phyloP scores from a whole-genome alignment of 2,113 vertebrate species.

The Neoarius graeffei region DNA sequence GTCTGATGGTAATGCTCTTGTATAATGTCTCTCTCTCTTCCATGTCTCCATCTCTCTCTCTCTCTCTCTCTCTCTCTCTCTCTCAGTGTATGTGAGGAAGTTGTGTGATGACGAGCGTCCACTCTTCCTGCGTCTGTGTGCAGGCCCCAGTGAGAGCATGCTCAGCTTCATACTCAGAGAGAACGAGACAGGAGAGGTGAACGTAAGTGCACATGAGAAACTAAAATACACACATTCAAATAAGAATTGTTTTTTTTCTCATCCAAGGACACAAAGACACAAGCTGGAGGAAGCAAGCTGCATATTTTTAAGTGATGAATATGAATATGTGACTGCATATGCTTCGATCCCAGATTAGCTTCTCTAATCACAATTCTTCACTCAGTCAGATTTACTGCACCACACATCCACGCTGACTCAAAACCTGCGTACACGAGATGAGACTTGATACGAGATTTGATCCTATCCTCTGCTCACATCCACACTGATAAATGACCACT shows the following conservation, averaged over 20 bases:
- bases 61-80: neutral
- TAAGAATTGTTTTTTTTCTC: neutral
- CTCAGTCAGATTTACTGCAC: too few relatives aligned
- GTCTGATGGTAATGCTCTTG: neutral
- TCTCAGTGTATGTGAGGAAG: slow-evolving; percentile 84
- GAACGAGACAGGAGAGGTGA: slow-evolving; percentile 92
- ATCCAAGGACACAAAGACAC: neutral
- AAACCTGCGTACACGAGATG: too few relatives aligned
- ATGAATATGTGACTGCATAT: too few relatives aligned
- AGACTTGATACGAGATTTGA: too few relatives aligned
- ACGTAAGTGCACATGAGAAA: slow-evolving; percentile 76
- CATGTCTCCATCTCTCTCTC: neutral
- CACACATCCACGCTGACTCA: too few relatives aligned
- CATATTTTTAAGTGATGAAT: too few relatives aligned
- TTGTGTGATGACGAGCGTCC: slow-evolving; percentile 83
- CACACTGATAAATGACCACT: neutral
- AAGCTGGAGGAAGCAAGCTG: neutral
- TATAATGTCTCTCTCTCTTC: neutral
- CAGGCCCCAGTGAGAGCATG: slow-evolving; percentile 86
- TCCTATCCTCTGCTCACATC: too few relatives aligned
- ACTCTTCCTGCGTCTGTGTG: slow-evolving; percentile 83
- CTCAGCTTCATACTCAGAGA: slow-evolving; percentile 91
- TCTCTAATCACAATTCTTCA: too few relatives aligned
- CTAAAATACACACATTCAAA: neutral
- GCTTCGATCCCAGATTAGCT: too few relatives aligned